These are phyloP conservation scores for Oreamnos americanus DNA, from an alignment of 2,113 vertebrate species.

Conservation along the genomic window DNA sequence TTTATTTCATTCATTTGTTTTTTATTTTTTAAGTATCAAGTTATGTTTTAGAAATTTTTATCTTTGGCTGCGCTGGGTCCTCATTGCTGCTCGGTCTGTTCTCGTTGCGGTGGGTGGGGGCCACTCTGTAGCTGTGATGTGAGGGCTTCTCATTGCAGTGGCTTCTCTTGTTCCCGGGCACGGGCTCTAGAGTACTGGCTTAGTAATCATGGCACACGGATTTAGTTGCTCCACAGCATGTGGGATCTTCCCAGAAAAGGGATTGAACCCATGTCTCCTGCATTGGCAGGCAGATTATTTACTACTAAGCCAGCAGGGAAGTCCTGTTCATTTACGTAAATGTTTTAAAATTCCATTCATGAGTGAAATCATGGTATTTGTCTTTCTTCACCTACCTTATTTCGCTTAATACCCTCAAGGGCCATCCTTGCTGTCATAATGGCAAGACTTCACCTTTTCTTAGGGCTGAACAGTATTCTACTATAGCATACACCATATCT, in stretches of 20 bases:
- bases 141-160: rapidly evolving
- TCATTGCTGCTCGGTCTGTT: background rate
- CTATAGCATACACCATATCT: background rate
- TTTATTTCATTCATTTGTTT: background rate
- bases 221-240: background rate
- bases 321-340: background rate
- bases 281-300: background rate
- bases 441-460: background rate
- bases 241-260: background rate
- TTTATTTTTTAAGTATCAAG: background rate
- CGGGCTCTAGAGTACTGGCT: rapidly evolving
- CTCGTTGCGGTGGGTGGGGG: background rate
- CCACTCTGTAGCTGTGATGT: background rate
- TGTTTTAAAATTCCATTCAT: background rate
- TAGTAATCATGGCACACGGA: rapidly evolving
- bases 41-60: background rate
- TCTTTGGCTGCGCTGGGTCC: background rate
- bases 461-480: background rate
- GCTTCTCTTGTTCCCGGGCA: background rate
- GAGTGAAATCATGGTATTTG: background rate
- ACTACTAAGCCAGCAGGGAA: background rate
- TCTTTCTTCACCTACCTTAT: background rate
- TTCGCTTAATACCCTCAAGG: background rate
- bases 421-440: background rate
- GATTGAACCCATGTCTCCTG: background rate